Percentiles rank a stretch among this genome's conserved stretches.
Evolutionary conservation across 2,888 invertebrate species (phyloP).

Genomic region (Lochmaea crataegi): DNA sequence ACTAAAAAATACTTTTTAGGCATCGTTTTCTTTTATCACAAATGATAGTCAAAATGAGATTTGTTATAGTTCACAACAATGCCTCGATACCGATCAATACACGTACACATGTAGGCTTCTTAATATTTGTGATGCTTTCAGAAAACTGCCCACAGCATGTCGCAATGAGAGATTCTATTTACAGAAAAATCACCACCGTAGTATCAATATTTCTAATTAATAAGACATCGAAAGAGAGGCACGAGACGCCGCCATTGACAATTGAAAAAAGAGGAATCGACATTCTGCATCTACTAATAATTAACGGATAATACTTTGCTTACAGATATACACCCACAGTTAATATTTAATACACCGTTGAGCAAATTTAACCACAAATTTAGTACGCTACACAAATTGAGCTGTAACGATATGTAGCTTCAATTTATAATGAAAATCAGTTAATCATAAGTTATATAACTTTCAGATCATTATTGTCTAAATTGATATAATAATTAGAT

Average conservation of each 20-base stretch:
- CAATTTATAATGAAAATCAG: background rate
- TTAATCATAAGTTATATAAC: too few relatives aligned
- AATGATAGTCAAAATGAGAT: background rate
- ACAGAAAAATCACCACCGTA: constrained; percentile 36
- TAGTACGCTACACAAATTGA: background rate
- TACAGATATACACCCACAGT: constrained; percentile 15
- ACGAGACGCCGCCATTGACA: constrained; percentile 61
- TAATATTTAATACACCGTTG: background rate
- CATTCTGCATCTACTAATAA: constrained; percentile 19
- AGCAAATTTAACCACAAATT: background rate
- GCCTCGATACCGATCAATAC: too few relatives aligned
- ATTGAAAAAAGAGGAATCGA: constrained; percentile 41
- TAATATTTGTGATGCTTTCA: constrained; percentile 40
- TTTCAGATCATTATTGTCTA: constrained; percentile 32
- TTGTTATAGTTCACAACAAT: background rate
- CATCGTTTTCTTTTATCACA: background rate
- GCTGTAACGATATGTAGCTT: background rate
- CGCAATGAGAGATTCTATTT: constrained; percentile 51
- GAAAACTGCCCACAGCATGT: constrained; percentile 53
- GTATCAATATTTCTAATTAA: constrained; percentile 45
- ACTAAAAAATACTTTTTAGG: constrained; percentile 3
- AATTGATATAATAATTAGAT: constrained; percentile 29
- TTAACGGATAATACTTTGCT: constrained; percentile 8
- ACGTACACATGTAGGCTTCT: background rate
- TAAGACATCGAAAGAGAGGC: constrained; percentile 59